Evolutionary conservation across 1,140 invertebrate genomes (phyloP).

Genomic region (Papilio glaucus): DNA sequence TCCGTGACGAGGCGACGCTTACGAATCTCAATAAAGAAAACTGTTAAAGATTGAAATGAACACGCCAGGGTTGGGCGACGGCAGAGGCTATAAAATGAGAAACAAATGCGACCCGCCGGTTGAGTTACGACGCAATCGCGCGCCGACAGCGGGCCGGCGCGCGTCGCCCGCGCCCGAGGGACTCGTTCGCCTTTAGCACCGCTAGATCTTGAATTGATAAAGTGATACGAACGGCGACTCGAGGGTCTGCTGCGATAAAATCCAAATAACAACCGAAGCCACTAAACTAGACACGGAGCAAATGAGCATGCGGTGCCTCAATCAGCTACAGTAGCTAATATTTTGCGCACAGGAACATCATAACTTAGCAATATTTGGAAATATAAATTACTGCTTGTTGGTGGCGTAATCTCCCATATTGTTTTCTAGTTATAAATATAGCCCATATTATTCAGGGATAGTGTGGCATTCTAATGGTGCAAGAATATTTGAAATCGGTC

Average conservation of each 20-base stretch:
- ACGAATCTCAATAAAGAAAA: background rate
- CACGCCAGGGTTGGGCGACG: background rate
- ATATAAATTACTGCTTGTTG: too few relatives aligned
- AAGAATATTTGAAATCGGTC: too few relatives aligned
- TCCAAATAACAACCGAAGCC: background rate
- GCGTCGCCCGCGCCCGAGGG: background rate
- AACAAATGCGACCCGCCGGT: slow-evolving; percentile 12
- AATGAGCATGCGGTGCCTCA: too few relatives aligned
- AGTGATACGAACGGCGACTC: background rate
- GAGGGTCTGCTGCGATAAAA: background rate
- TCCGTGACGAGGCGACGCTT: background rate
- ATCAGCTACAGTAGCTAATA: too few relatives aligned
- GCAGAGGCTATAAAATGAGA: background rate
- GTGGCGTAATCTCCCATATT: too few relatives aligned
- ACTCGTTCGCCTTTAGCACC: slow-evolving; percentile 10
- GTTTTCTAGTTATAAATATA: too few relatives aligned
- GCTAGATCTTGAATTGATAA: slow-evolving; percentile 6
- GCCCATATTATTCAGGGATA: too few relatives aligned
- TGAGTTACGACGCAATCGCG: slow-evolving; percentile 19
- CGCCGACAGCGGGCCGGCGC: background rate
- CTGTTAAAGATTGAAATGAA: slow-evolving; percentile 3
- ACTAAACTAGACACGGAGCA: too few relatives aligned
- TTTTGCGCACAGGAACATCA: too few relatives aligned
- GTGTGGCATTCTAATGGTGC: too few relatives aligned
- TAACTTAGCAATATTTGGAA: too few relatives aligned